Percentiles rank a stretch among this genome's conserved stretches.
Evolutionary conservation across 1,140 invertebrate genomes (phyloP).

Genomic region (Danaus plexippus): DNA sequence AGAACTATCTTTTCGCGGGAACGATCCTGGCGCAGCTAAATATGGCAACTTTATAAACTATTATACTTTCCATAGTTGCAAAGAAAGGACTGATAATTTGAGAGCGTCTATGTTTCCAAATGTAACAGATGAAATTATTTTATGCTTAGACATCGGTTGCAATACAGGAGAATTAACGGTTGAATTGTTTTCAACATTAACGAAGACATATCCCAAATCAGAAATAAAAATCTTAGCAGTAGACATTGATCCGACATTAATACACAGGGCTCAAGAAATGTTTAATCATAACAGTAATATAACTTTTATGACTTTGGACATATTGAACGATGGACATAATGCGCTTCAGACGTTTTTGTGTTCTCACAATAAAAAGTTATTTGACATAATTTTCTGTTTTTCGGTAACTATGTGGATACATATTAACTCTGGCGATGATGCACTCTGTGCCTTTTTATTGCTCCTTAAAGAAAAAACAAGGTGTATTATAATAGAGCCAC

Average conservation of each 20-base stretch:
- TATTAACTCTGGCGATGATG: conserved; percentile 83
- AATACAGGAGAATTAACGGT: conserved; percentile 83
- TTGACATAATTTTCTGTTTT: conserved; percentile 84
- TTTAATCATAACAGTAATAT: conserved; percentile 64
- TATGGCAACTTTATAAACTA: conserved; percentile 91
- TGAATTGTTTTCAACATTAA: conserved; percentile 73
- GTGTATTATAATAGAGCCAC: conserved; percentile 82
- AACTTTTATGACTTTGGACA: conserved; percentile 74
- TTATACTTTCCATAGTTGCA: conserved; percentile 83
- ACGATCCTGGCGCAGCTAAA: conserved; percentile 81
- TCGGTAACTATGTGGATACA: conserved; percentile 92
- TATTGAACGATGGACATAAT: conserved; percentile 69
- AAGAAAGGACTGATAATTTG: conserved; percentile 77
- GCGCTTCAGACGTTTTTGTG: conserved; percentile 56
- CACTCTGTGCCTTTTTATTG: conserved; percentile 74
- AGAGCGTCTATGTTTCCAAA: conserved; percentile 74
- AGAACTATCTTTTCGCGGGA: conserved; percentile 47
- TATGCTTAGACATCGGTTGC: conserved; percentile 84
- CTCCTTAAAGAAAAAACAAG: conserved; percentile 70
- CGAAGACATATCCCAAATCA: conserved; percentile 43
- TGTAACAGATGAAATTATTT: conserved; percentile 46
- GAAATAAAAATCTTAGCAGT: conserved; percentile 76
- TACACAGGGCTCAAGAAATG: conserved; percentile 75
- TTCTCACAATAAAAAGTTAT: conserved; percentile 61
- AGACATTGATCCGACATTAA: conserved; percentile 81